These are phyloP conservation scores for Trachelus tabidus DNA, from an alignment of 2,888 invertebrate species.

Conservation along the genomic window DNA sequence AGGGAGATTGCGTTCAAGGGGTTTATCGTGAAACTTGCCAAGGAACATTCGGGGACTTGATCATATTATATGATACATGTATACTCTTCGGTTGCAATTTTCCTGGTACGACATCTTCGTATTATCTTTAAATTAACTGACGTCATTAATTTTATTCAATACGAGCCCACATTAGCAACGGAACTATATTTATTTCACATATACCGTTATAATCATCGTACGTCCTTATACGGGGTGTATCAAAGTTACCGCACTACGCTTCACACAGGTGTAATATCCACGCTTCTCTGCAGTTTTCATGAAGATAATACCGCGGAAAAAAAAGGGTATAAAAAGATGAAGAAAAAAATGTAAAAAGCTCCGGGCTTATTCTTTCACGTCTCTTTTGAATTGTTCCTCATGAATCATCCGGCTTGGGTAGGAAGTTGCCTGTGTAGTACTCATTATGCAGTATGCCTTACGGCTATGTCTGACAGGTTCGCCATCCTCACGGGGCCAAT, in stretches of 20 bases:
- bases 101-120: background rate
- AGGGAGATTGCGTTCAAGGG: conserved; percentile 16
- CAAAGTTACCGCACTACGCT: no score
- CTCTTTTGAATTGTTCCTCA: conserved; percentile 20
- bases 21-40: conserved; percentile 12
- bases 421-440: conserved; percentile 18
- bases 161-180: no score
- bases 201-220: no score
- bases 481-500: background rate
- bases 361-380: conserved; percentile 17
- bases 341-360: background rate
- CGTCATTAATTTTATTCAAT: no score
- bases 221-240: no score
- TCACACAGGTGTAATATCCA: background rate
- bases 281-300: background rate
- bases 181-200: no score
- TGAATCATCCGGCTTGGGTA: conserved; percentile 16
- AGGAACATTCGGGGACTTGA: no score
- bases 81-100: background rate
- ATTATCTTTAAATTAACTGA: background rate
- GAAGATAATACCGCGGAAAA: no score
- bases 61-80: no score
- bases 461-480: conserved; percentile 15
- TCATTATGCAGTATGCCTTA: conserved; percentile 22
- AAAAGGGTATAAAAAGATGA: background rate